Evolutionary conservation across 2,797 vertebrate species (phyloP), one percentile per base, ranked within the genome.

Genomic region (Todus mexicanus): DNA sequence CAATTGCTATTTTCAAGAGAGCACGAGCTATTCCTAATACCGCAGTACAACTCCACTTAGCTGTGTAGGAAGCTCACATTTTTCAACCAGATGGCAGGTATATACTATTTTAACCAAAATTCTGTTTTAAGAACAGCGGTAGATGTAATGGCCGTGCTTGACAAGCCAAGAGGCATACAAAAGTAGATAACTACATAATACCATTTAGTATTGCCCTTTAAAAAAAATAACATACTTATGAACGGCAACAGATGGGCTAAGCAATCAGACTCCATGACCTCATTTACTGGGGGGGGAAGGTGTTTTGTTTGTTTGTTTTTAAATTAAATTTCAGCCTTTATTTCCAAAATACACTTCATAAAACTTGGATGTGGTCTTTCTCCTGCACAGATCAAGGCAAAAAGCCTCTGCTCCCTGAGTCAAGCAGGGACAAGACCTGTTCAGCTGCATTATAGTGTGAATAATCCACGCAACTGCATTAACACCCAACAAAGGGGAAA

Each of bases 1-100:
- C 96, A 95, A 91, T 84, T 97, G 92, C 94, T 94, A 91, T 97
- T 97, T 97, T 96, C 92, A 94, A 95, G 93, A 94, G 93, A 94
- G 96, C 96, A 96, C 8, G 23, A 94, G 87, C 94, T 94, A 95
- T 94, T 97, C 96, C 85, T 91, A 95, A 89, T 76, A 84, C 65
- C 8, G 1, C 77, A 84, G 74, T 87, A 79, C 90, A 96, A 94
- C 90, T 85, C 79, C 72, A 87, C 92, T 96, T 87, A 87, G 65
- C 86, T 91, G 92, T 96, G 94, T 94, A 95, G 95, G 95, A 97
- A 94, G 91, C 90, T 96, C 87, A 61, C 78, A 91, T 95, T 96
- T 96, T 92, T 96, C 95, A 93, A 56, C 51, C 81, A 97, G 90
- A 96, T 95, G 92, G 97, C 92, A 97, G 96, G 95, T 94, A 96